phyloP scores from a whole-genome alignment of 2,113 vertebrate species.

The Sceloporus undulatus region DNA sequence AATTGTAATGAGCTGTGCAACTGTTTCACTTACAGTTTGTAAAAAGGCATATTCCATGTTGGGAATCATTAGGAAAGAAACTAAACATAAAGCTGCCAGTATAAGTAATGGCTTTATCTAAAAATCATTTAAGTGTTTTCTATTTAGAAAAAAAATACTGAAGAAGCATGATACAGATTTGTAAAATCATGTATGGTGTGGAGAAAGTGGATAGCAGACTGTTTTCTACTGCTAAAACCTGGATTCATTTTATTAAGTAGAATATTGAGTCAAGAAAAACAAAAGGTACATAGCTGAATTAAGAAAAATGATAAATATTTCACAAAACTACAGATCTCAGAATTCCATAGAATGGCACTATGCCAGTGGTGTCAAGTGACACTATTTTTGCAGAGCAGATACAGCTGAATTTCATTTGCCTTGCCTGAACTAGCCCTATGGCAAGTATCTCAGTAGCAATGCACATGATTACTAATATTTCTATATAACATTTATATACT shows the following conservation, averaged over 20 bases:
- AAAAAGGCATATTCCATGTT: not conserved
- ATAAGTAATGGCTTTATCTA: no score
- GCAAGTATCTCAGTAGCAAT: conserved; percentile 72
- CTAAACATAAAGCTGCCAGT: not conserved
- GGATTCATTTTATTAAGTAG: not conserved
- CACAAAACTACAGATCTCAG: no score
- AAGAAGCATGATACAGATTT: not conserved
- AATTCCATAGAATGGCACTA: no score
- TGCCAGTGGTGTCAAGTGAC: no score
- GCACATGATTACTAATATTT: conserved; percentile 74
- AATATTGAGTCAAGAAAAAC: not conserved
- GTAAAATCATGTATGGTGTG: not conserved
- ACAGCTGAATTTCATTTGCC: conserved; percentile 70
- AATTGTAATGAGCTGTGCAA: no score
- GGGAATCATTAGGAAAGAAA: not conserved
- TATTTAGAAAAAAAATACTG: not conserved
- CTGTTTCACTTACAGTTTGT: no score
- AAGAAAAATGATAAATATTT: not conserved
- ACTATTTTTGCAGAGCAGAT: conserved; percentile 37
- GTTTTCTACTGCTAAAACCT: not conserved
- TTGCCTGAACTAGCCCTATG: conserved; percentile 64
- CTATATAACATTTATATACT: conserved; percentile 65
- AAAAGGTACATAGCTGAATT: not conserved
- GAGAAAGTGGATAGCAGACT: not conserved
- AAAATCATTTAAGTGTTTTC: not conserved